Evolutionary conservation across 1,140 invertebrate genomes (phyloP), one percentile per base, ranked within the genome.

Genomic region (Fragariocoptes setiger): DNA sequence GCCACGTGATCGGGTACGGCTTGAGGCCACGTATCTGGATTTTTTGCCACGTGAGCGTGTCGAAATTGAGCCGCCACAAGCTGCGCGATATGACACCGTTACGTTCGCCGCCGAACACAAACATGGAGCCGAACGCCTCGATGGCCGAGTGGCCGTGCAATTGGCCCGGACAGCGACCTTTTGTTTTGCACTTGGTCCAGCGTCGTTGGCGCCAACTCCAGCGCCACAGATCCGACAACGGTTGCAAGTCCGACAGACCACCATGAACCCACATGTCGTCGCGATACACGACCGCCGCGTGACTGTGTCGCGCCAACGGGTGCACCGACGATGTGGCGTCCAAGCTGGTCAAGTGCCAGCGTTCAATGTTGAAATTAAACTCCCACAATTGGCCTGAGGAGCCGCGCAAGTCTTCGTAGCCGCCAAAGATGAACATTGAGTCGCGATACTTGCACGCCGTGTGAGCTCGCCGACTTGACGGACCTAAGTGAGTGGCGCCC

Each of bases 331-430:
- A 42, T 46, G 45, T 42, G 41, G 40, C 31, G 39, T 37, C 21
- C 3, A 39, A 21, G 5, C 43, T 50, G 2, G 54, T 35, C 36
- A 54, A 46, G 18, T 53, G 51, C 60, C 60, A 62, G 25, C 52
- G 50, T 45, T 60, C 57, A 35, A 50, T 50, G 82, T 77, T 72
- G 47, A 80, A 76, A 61, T 79, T 70, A 54, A 76, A 85, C 12
- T 69, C 70, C 80, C 80, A 86, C 0, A 85, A 56, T 55, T 86
- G 78, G 18, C 70, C 66, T 13, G 68, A 73, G 19, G 77, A 80
- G 13, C 79, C 79, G 44, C 71, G 65, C 41, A 83, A 57, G 54
- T 85, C 79, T 52, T 76, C 69, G 58, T 82, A 85, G 13, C 80
- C 80, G 2, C 79, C 80, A 56, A 79, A 85, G 38, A 85, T 65